Evolutionary conservation across 2,113 vertebrate species (phyloP), one percentile per base, ranked within the genome.

Genomic region (Xiphias gladius): DNA sequence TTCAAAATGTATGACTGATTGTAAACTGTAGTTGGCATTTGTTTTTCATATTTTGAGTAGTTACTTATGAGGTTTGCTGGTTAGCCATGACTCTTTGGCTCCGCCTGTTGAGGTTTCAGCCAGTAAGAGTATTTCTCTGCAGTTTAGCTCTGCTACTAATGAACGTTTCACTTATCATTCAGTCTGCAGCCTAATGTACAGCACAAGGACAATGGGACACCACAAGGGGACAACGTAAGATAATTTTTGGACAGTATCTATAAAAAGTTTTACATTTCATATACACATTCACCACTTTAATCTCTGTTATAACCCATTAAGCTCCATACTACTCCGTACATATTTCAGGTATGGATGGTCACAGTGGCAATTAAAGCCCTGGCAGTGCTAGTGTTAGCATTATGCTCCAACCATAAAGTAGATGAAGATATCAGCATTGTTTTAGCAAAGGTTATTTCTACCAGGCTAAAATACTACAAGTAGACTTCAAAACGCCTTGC

Each of bases 401-500:
- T 79, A 62, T 20, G 73, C 57, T 64, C 22, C 46, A 17, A n/a
- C 70, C 85, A 73, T 86, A 79, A 88, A 86, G 81, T 66, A 65
- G 52, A 78, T 71, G 81, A 73, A 39, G 11, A 8, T 64, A 85
- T 87, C 80, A 82, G 79, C 86, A 69, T 80, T 85, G 84, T 84
- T 75, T 89, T 54, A 73, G 28, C 16, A 0, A 17, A 63, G 57
- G 64, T 64, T 68, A 12, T 83, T 84, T 80, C 86, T 35, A 67
- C 26, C 0, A 1, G 32, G 43, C 22, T 35, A 48, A 69, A 82
- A 46, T 7, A 37, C 73, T 65, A 50, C 77, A 39, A 68, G 76
- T 37, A 8, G 77, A 91, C 88, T 92, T 92, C 87, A 92, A n/a
- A 92, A 87, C 73, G 65, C 37, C 73, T 72, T 9, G 2, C 35